Evolutionary conservation across 2,888 invertebrate genomes (phyloP), one percentile per base, ranked within the genome.

Genomic region (Drosophila pseudotalamancana): DNA sequence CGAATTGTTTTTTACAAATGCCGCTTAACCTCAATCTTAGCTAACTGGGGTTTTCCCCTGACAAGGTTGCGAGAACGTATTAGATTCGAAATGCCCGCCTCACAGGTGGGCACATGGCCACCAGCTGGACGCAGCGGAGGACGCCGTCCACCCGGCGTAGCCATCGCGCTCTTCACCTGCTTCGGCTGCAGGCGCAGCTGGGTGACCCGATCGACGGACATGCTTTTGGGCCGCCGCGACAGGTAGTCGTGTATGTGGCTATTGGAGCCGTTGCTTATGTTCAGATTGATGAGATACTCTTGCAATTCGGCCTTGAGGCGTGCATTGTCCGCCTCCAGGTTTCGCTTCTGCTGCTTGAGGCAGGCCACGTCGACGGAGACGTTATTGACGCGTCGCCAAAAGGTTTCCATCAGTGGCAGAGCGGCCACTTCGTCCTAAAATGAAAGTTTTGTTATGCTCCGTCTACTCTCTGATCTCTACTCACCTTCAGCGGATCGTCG

Each of bases 391-490:
- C 93, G 92, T 59, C 93, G 91, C 93, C 96, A 94, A 87, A 96
- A 96, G 75, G 94, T 94, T 68, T 95, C 94, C 92, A 96, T 91
- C 88, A 94, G 93, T 11, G 92, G 92, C 83, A 93, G 93, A 45
- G 93, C 92, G 40, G 92, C 93, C 68, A 92, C 92, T 79, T 91
- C 92, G 14, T 91, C 88, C 93, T 93, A 49, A 31, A 11, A 19
- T 5, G 1, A 1, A 8, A 1, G 21, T 1, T n/a, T 4, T 4
- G 4, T 18, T 6, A 1, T 9, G 27, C 27, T 27, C 27, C 1
- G 45, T 16, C 12, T 16, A 3, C 19, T 16, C 6, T 18, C 9
- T 9, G 1, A 11, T 1, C 1, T 4, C 4, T 18, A 0, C 19
- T n/a, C 27, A 82, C 86, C 64, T 72, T 81, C 0, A 81, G 45